Conservation (phyloP, 2,888 invertebrate genomes). For the Agonopterix heracliana region DNA sequence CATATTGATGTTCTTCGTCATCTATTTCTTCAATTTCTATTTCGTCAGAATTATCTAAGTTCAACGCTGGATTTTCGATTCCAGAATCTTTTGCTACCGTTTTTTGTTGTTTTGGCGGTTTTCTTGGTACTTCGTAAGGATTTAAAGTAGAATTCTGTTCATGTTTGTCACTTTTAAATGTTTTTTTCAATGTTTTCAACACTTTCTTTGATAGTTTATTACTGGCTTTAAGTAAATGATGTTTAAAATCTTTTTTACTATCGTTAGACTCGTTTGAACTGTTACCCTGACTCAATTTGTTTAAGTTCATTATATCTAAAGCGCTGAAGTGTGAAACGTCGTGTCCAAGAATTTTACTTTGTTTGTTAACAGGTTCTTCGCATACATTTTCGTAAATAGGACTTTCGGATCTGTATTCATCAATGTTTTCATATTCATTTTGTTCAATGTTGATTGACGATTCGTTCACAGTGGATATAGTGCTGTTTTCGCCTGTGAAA, state of each 20-base stretch:
- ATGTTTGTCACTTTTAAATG: slow-evolving; percentile 59
- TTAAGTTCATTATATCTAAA: slow-evolving; percentile 62
- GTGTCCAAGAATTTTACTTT: slow-evolving; percentile 65
- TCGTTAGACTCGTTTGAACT: slow-evolving; percentile 54
- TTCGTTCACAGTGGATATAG: slow-evolving; percentile 63
- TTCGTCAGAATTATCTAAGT: slow-evolving; percentile 65
- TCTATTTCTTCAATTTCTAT: slow-evolving; percentile 54
- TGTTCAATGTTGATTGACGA: slow-evolving; percentile 33
- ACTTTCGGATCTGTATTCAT: slow-evolving; percentile 50
- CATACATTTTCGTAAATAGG: slow-evolving; percentile 60
- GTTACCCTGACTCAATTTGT: slow-evolving; percentile 39
- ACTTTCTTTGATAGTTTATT: slow-evolving; percentile 64
- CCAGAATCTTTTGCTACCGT: slow-evolving; percentile 45
- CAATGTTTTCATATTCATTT: slow-evolving; percentile 61
- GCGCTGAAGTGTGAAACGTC: slow-evolving; percentile 66
- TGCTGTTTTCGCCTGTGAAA: slow-evolving; percentile 58
- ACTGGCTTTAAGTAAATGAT: slow-evolving; percentile 51
- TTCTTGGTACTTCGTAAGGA: slow-evolving; percentile 67
- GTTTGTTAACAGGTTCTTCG: slow-evolving; percentile 50
- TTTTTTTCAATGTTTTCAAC: slow-evolving; percentile 61
- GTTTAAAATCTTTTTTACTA: slow-evolving; percentile 50
- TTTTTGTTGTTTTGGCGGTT: slow-evolving; percentile 46
- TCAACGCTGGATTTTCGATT: slow-evolving; percentile 62
- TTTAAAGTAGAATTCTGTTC: slow-evolving; percentile 47
- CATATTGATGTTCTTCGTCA: slow-evolving; percentile 57